Conservation (phyloP, 2,113 vertebrate species). For the Tursiops truncatus region DNA sequence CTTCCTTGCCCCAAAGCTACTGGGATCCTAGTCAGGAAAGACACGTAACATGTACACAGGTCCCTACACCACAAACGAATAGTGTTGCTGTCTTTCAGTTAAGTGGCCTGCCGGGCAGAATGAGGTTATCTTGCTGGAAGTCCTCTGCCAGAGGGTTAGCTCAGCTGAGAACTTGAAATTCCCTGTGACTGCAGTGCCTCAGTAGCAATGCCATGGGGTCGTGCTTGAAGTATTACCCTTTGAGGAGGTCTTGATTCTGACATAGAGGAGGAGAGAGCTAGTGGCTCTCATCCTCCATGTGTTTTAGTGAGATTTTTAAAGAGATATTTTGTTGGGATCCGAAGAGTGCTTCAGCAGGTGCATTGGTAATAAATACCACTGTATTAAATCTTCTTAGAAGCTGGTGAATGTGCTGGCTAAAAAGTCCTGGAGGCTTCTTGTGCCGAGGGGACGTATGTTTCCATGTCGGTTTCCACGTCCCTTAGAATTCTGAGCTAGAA, state of each 20-base stretch:
- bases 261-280: neutral
- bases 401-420: neutral
- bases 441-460: neutral
- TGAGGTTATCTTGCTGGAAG: neutral
- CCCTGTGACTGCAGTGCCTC: fast-evolving
- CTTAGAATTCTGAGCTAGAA: slow-evolving; percentile 5
- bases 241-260: neutral
- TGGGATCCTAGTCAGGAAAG: neutral
- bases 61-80: neutral
- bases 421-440: neutral
- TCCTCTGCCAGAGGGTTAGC: neutral
- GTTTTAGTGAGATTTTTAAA: neutral
- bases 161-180: neutral
- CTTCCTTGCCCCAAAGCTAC: slow-evolving; percentile 53
- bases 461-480: neutral
- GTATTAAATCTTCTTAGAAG: neutral
- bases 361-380: too few relatives aligned
- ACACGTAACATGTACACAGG: neutral
- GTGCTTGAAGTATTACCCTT: fast-evolving
- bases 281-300: neutral
- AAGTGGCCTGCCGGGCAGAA: neutral
- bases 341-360: neutral
- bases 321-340: neutral
- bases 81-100: neutral
- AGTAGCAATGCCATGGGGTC: neutral